Base-by-base conservation (phyloP, 2,888 invertebrate species). In the Eristalinus sepulchralis region DNA sequence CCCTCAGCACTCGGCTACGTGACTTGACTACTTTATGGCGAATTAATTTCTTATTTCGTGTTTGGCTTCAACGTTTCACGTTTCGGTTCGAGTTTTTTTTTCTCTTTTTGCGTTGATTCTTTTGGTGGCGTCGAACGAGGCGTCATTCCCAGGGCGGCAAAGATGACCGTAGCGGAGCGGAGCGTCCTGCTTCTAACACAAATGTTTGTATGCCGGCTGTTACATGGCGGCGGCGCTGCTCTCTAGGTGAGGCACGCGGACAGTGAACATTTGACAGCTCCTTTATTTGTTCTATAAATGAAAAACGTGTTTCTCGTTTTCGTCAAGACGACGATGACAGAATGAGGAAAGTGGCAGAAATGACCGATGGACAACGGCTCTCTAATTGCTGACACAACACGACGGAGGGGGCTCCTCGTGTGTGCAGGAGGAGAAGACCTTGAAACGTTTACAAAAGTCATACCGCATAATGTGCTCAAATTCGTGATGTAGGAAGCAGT, bases 41-140 rank as follows among this genome's bases (percentile, higher is more conserved):
- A 83, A 86, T 86, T 86, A 86, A 86, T 86, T 86, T 86, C 86
- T 86, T 86, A 83, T 83, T 86, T 86, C 86, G 83, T 86, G 86
- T 86, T 83, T 86, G 83, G 86, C 83, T 83, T 85, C 59, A 82
- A 64, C 71, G 64, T 82, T 77, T 68, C 13, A 17, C 17, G 47
- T 17, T 63, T 17, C 33, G 33, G 13, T 34, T 63, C n/a, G 3
- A 63, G 17, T 33, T 6, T 13, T 47, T 64, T 70, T 53, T 59
- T 64, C 82, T 13, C 34, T 64, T 70, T 53, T 59, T 64, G 78
- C 55, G 1, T 72, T 47, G 64, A 2, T 24, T 57, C 31, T 70
- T 67, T 34, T 59, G 31, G n/a, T 36, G 72, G 72, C 27, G 27
- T 27, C 17, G 8, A 8, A 17, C 17, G 17, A 17, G 47, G 47